Evolutionary conservation across 2,888 invertebrate genomes (phyloP), one percentile per base, ranked within the genome.

Genomic region (Ametastegia equiseti): DNA sequence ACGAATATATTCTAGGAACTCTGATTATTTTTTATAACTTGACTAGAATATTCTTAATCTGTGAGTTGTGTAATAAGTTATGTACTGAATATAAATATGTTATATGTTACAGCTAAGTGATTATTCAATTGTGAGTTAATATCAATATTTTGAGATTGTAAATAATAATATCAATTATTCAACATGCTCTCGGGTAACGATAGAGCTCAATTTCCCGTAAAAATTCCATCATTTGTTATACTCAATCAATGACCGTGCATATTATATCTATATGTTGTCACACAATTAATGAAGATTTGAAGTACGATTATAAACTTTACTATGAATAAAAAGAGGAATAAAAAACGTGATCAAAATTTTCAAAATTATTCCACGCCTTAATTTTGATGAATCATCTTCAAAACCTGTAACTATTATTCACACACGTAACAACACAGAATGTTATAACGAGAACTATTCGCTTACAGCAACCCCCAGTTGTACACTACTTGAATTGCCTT

Each of bases 1-100:
- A 54, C 15, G 60, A 30, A 60, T 27, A 60, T 30, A 60, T 30
- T 60, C 30, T 39, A 67, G 67, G 3, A 67, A 30, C 13, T 11
- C 9, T 47, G 54, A 75, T 11, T 36, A 54, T 36, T 75, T 36
- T 75, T 19, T n/a, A 30, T 75, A 75, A 5, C 36, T 75, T 7
- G 36, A 54, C 30, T n/a, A 45, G 1, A n/a, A 71, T 23, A 27
- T 30, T 45, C 27, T 47, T 13, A 36, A 50, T n/a, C 23, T 71
- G 15, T 15, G 30, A 45, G 4, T 27, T 23, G n/a, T 42, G 45
- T 27, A 27, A 30, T 47, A 30, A 27, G 7, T 47, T 30, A 47
- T 47, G 39, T 67, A 11, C 4, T 39, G 4, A 71, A 47, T 27
- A 13, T 13, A 45, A n/a, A n/a, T n/a, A 71, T 45, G 47, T 47